These are phyloP conservation scores for Choloepus didactylus DNA, from an alignment of 2,797 vertebrate species.

Conservation along the genomic window DNA sequence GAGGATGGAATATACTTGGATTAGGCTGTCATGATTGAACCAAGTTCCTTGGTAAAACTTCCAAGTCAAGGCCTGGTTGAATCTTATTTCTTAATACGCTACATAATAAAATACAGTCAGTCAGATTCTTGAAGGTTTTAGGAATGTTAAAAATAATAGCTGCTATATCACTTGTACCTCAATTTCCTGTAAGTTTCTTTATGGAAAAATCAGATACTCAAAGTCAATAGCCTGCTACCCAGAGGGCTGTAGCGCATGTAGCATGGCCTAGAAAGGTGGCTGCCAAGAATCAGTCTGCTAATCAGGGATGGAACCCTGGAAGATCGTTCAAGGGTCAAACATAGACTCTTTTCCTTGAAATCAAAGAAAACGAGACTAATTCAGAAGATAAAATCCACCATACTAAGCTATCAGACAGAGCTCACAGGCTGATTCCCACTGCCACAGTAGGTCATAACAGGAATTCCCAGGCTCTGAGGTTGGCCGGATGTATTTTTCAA, in stretches of 20 bases:
- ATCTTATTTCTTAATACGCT: slow-evolving; percentile 26
- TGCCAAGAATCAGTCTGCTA: background rate
- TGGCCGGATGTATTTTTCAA: background rate
- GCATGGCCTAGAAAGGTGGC: background rate
- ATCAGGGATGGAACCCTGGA: background rate
- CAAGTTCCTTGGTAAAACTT: background rate
- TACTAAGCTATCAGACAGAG: background rate
- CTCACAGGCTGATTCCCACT: background rate
- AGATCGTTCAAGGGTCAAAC: background rate
- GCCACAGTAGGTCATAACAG: background rate
- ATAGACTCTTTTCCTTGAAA: background rate
- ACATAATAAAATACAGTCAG: background rate
- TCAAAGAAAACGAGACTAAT: background rate
- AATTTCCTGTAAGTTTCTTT: background rate
- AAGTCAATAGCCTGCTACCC: background rate
- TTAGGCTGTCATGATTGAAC: background rate
- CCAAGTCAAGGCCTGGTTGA: background rate
- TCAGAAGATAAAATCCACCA: background rate
- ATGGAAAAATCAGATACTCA: background rate
- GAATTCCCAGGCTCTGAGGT: background rate
- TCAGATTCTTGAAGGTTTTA: background rate
- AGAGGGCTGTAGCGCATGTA: rapidly evolving
- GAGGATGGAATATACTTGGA: background rate
- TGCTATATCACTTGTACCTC: background rate
- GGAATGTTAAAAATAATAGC: slow-evolving; percentile 3